These are phyloP conservation scores for Cyprinus carpio DNA, from an alignment of 2,113 vertebrate species.

Conservation along the genomic window DNA sequence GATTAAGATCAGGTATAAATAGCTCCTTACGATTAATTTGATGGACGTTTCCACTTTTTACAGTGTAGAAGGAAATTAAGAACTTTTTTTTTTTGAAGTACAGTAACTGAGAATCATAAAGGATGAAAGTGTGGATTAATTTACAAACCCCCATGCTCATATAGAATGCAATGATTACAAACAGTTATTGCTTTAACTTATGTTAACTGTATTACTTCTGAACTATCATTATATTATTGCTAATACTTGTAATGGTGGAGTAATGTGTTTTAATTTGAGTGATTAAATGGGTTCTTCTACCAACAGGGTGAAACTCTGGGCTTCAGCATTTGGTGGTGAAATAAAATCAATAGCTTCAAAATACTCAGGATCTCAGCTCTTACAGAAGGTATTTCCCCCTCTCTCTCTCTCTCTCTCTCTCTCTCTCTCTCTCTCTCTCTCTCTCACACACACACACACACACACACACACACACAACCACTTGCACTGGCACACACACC, in stretches of 20 bases:
- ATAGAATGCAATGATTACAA: background rate
- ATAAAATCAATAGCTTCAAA: constrained; percentile 99
- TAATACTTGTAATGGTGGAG: background rate
- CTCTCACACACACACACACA: constrained; percentile 6
- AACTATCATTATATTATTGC: background rate
- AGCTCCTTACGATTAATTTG: background rate
- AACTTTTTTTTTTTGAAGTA: background rate
- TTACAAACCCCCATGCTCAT: background rate
- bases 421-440: background rate
- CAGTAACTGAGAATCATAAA: background rate
- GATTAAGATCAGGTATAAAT: too few species aligned
- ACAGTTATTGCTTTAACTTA: background rate
- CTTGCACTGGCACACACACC: constrained; percentile 37
- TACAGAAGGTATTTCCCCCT: constrained; percentile 88
- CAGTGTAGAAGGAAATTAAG: background rate
- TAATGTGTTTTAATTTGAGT: constrained; percentile 2
- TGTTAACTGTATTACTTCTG: background rate
- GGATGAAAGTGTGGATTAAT: background rate
- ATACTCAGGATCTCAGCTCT: constrained; percentile 97
- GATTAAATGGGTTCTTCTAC: constrained; percentile 17
- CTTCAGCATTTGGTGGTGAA: constrained; percentile 97
- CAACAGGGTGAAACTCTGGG: constrained; percentile 89
- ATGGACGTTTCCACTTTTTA: background rate
- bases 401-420: background rate
- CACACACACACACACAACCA: too few species aligned